phyloP scores from a whole-genome alignment of 2,797 vertebrate genomes.

The Otolemur crassicaudatus region DNA sequence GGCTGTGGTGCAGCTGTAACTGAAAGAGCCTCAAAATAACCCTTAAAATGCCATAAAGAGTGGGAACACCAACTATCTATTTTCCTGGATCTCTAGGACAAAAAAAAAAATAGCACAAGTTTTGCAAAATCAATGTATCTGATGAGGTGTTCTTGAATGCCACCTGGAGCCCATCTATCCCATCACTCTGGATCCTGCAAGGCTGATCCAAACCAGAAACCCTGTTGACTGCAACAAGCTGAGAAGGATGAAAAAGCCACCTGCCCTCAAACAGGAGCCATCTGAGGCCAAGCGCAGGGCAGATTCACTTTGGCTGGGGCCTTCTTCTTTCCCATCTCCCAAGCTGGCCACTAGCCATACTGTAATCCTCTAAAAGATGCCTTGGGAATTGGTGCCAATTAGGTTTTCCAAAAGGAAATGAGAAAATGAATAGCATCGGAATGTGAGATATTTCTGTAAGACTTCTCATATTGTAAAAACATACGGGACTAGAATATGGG shows the following conservation, averaged over 20 bases:
- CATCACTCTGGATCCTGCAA: not conserved
- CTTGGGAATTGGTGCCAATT: not conserved
- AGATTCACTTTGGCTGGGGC: not conserved
- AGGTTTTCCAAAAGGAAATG: slow-evolving; percentile 43
- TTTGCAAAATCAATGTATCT: not conserved
- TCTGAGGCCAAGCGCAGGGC: not conserved
- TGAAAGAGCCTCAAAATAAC: not conserved
- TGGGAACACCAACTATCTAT: not conserved
- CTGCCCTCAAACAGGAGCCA: not conserved
- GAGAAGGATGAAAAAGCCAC: not conserved
- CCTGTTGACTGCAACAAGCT: not conserved
- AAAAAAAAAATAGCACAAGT: not conserved
- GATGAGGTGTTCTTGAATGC: not conserved
- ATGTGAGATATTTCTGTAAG: not conserved
- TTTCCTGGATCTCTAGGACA: not conserved
- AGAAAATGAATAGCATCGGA: slow-evolving; percentile 8
- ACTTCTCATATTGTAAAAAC: not conserved
- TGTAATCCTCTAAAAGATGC: not conserved
- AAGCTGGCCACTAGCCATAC: not conserved
- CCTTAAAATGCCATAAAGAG: slow-evolving; percentile 28
- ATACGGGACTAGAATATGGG: not conserved
- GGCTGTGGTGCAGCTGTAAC: slow-evolving; percentile 13
- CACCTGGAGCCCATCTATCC: not conserved
- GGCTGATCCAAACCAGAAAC: not conserved
- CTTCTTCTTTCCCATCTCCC: not conserved